Conservation (phyloP, 2,113 vertebrate species). For the Opisthocomus hoazin region DNA sequence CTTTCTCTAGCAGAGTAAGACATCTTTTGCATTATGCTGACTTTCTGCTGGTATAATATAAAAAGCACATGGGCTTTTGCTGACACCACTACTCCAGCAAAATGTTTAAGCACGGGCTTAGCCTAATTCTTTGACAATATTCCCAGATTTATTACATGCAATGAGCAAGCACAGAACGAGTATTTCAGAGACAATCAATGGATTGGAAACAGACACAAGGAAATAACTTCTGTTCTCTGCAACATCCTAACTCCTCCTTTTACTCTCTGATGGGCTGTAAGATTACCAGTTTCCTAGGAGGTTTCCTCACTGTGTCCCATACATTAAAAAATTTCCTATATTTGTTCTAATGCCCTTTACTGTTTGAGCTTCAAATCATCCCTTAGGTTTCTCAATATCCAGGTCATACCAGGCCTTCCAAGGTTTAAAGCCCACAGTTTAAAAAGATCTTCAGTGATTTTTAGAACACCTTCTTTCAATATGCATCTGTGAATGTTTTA, state of each 20-base stretch:
- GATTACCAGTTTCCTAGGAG: not conserved
- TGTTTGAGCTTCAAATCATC: not conserved
- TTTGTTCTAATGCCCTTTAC: not conserved
- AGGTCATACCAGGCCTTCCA: not conserved
- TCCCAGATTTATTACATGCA: slow-evolving; percentile 36
- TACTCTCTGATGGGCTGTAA: not conserved
- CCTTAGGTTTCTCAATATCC: not conserved
- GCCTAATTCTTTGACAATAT: slow-evolving; percentile 36
- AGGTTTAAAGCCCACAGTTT: not conserved
- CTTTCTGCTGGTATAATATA: not conserved
- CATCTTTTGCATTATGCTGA: slow-evolving; percentile 2
- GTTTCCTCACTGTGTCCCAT: not conserved
- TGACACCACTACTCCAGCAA: not conserved
- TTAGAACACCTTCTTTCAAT: not conserved
- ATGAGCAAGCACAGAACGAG: slow-evolving; percentile 8
- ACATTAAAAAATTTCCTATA: not conserved
- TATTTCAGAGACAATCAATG: not conserved
- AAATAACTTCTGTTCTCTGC: slow-evolving; percentile 11
- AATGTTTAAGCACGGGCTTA: slow-evolving; percentile 5
- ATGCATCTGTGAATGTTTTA: not conserved
- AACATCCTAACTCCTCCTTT: slow-evolving; percentile 3
- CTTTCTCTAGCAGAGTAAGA: not conserved
- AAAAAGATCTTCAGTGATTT: not conserved
- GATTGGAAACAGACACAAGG: not conserved
- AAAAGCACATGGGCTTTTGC: slow-evolving; percentile 34